Base-by-base conservation (phyloP, 2,888 invertebrate species). In the Dermolepida albohirtum region DNA sequence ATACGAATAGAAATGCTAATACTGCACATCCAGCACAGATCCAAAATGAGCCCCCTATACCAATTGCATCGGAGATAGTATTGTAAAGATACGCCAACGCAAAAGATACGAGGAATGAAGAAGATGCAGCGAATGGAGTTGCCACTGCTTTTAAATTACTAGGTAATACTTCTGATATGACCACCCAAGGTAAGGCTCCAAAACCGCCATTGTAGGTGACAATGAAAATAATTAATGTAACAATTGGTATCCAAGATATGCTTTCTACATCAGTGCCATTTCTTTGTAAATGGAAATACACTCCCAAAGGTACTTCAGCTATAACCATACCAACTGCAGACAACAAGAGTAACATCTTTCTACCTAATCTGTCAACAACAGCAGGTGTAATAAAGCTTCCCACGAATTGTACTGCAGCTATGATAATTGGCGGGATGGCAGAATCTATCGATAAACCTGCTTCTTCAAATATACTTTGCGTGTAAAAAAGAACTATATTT, bases 111-210 rank as follows among this genome's bases (percentile, higher is more conserved):
- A 85, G 74, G 93, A 94, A 94, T 75, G 93, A 94, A 66, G 90
- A 86, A 11, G 91, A 89, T 0, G 95, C 91, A 0, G 92, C 91
- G 0, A 94, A 85, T 0, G 93, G 89, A 0, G 92, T 89, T 0
- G 92, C 93, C n/a, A 88, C 84, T 0, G 92, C 89, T 81, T 93
- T 93, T 0, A 93, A 90, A 73, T 92, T 91, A 0, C 90, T 84
- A 17, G 95, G 90, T 81, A 96, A 90, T 81, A 95, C 87, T 81
- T 95, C 95, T 0, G 92, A 90, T 86, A 94, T 88, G 22, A 94
- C 89, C 0, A 92, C 90, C 94, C 94, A 94, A 0, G 93, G 92
- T 27, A 94, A 80, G 0, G 93, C 91, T 1, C 96, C 94, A 68
- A 90, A 89, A 0, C 89, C 93, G 76, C 90, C 85, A 81, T 92